phyloP scores from a whole-genome alignment of 2,113 vertebrate genomes.

The Nannobrachium achirus region DNA sequence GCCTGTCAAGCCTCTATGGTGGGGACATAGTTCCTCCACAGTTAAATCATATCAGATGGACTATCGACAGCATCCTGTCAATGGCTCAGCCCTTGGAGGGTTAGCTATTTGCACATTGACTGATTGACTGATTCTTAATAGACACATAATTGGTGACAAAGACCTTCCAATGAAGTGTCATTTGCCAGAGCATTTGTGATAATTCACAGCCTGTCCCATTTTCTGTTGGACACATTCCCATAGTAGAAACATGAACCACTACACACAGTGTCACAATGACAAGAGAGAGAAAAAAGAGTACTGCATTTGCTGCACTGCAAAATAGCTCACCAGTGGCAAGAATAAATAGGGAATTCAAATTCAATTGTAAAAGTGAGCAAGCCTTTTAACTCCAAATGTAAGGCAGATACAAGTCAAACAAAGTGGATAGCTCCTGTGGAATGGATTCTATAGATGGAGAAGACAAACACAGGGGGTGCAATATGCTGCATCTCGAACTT shows the following conservation, averaged over 20 bases:
- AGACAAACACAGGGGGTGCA: constrained; percentile 43
- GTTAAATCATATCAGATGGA: constrained; percentile 87
- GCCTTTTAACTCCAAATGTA: not conserved
- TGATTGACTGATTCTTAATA: constrained; percentile 99
- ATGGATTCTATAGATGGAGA: constrained; percentile 57
- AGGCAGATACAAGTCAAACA: constrained; percentile 52
- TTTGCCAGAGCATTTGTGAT: constrained; percentile 83
- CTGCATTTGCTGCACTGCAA: constrained; percentile 40
- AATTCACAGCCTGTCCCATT: constrained; percentile 83
- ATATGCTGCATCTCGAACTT: constrained; percentile 65
- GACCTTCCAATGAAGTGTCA: constrained; percentile 93
- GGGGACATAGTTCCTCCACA: constrained; percentile 81
- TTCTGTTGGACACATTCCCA: constrained; percentile 78
- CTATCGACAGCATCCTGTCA: constrained; percentile 91
- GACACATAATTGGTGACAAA: constrained; percentile 99
- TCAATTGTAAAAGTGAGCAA: not conserved
- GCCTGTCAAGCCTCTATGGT: constrained; percentile 70
- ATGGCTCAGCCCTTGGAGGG: constrained; percentile 87
- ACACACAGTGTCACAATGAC: constrained; percentile 50
- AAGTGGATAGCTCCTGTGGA: constrained; percentile 25
- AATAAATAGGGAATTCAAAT: constrained; percentile 20
- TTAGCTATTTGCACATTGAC: constrained; percentile 89
- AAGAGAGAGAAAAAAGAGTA: constrained; percentile 54
- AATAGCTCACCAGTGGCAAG: constrained; percentile 46
- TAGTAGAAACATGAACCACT: constrained; percentile 62